phyloP scores from a whole-genome alignment of 2,113 vertebrate species.

The Rostratula benghalensis region DNA sequence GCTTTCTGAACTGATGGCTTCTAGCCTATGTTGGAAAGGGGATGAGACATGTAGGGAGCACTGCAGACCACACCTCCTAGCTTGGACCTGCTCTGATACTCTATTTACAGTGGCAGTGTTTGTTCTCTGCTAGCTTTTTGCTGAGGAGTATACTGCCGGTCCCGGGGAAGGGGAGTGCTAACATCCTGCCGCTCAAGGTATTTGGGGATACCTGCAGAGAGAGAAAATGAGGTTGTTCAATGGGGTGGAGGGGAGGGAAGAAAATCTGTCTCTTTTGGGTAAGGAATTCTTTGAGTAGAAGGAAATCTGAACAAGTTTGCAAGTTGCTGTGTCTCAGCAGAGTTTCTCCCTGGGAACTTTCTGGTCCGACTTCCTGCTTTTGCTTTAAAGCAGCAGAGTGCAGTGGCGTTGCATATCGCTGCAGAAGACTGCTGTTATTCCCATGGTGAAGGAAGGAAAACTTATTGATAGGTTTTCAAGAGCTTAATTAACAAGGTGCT shows the following conservation, averaged over 20 bases:
- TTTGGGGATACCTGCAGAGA: neutral
- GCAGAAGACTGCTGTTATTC: neutral
- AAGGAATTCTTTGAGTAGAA: neutral
- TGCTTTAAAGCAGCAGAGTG: neutral
- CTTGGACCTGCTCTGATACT: neutral
- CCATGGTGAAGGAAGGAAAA: fast-evolving
- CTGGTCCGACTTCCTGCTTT: neutral
- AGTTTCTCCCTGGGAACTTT: constrained; percentile 16
- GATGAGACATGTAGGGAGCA: neutral
- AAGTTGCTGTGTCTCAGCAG: neutral
- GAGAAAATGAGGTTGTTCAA: neutral
- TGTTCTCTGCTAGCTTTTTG: neutral
- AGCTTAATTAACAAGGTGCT: neutral
- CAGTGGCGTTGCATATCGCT: neutral
- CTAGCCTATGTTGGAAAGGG: neutral
- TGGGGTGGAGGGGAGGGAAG: neutral
- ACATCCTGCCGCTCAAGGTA: neutral
- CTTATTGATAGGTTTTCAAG: neutral
- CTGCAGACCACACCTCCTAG: constrained; percentile 48
- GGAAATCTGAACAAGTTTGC: neutral
- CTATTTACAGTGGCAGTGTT: neutral
- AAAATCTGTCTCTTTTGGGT: neutral
- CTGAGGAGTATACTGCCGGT: neutral
- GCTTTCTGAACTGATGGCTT: neutral
- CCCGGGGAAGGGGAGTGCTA: neutral